Percentiles rank a stretch among this genome's conserved stretches.
Conservation (phyloP, 2,888 invertebrate genomes). For the Hecatera dysodea region DNA sequence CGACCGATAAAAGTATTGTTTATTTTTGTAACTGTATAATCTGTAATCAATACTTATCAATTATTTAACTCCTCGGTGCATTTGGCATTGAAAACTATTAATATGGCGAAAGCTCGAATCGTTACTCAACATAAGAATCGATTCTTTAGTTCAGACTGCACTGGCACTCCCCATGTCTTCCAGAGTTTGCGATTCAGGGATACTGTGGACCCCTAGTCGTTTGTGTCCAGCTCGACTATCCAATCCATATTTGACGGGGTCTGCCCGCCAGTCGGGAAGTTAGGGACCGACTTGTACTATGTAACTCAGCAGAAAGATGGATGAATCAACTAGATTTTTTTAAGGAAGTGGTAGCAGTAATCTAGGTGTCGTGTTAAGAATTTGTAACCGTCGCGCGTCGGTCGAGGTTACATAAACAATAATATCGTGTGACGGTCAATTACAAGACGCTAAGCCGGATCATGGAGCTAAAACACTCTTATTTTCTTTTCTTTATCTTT, state of each 20-base stretch:
- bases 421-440: neutral
- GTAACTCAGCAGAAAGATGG: neutral
- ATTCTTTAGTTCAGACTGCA: no score
- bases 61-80: conserved; percentile 15
- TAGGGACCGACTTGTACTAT: neutral
- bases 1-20: neutral
- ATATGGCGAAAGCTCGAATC: neutral
- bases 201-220: neutral
- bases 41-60: conserved; percentile 26
- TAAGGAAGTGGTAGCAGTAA: conserved; percentile 6
- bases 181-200: no score
- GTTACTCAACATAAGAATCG: no score
- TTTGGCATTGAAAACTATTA: neutral
- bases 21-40: neutral
- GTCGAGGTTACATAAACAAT: conserved; percentile 18
- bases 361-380: conserved; percentile 5
- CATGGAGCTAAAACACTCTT: neutral
- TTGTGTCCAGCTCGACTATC: neutral
- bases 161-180: no score
- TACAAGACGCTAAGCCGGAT: neutral
- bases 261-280: no score
- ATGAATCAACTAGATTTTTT: neutral
- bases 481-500: no score
- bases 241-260: no score
- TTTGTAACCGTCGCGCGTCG: conserved; percentile 26